A percentile compares a stretch with the other conserved stretches of the same genome.
Evolutionary conservation across 2,113 vertebrate genomes (phyloP).

Genomic region (Dinomys branickii): DNA sequence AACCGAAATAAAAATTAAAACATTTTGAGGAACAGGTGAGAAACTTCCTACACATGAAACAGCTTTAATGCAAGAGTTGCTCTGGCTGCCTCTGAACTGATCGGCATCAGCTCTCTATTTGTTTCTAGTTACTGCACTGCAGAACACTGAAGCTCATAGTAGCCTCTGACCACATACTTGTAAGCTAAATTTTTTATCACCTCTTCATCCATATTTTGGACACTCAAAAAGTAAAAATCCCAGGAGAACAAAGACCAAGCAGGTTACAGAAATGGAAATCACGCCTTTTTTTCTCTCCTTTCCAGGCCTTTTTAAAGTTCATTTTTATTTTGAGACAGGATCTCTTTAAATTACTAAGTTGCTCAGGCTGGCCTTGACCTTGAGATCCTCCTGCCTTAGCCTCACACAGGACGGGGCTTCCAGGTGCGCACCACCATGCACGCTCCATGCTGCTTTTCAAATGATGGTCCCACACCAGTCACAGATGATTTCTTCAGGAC

Average conservation of each 20-base stretch:
- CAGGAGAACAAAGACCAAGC: slow-evolving; percentile 2
- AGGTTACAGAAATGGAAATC: background rate
- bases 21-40: background rate
- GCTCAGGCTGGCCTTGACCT: background rate
- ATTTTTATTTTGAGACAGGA: background rate
- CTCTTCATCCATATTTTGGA: background rate
- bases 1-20: background rate
- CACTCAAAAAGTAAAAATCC: background rate
- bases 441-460: background rate
- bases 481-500: background rate
- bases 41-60: background rate
- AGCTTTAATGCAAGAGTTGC: background rate
- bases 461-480: background rate
- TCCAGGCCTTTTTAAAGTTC: background rate
- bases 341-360: background rate
- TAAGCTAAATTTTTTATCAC: background rate
- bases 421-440: background rate
- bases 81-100: background rate
- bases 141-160: background rate
- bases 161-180: background rate
- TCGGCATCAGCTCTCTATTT: background rate
- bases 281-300: background rate
- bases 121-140: background rate
- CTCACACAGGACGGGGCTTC: background rate
- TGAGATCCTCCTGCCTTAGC: background rate